Evolutionary conservation across 2,113 vertebrate genomes (phyloP).

Genomic region (Cervus canadensis): DNA sequence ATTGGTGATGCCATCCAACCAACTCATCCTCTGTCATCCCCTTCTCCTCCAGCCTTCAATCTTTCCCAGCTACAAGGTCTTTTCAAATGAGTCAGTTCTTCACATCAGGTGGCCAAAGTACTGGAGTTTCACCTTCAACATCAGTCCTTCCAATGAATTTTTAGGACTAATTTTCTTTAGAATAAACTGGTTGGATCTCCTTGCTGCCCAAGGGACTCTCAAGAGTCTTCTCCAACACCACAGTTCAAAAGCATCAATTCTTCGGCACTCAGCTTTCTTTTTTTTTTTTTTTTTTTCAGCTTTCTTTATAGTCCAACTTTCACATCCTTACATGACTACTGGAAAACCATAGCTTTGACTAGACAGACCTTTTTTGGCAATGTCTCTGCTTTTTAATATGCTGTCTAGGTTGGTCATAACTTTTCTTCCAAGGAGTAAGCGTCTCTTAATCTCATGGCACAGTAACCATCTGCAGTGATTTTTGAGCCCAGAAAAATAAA

Average conservation of each 20-base stretch:
- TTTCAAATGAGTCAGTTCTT: not conserved
- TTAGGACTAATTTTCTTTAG: not conserved
- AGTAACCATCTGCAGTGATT: not conserved
- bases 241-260: not conserved
- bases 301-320: not conserved
- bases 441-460: not conserved
- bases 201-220: not conserved
- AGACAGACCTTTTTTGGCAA: not conserved
- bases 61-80: not conserved
- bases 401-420: not conserved
- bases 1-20: not conserved
- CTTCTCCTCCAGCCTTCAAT: not conserved
- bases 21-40: not conserved
- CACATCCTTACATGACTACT: not conserved
- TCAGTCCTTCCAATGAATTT: not conserved
- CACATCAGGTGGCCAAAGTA: not conserved
- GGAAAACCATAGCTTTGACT: not conserved
- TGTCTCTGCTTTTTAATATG: not conserved
- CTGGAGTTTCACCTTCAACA: not conserved
- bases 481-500: fast-evolving
- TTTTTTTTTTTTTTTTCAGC: not conserved
- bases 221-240: not conserved
- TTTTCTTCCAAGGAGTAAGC: not conserved
- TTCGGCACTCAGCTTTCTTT: not conserved
- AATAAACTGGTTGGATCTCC: not conserved